Base-by-base conservation (phyloP, 92 coral and sea anemone genomes). In the Umimayanthus kanabou region DNA sequence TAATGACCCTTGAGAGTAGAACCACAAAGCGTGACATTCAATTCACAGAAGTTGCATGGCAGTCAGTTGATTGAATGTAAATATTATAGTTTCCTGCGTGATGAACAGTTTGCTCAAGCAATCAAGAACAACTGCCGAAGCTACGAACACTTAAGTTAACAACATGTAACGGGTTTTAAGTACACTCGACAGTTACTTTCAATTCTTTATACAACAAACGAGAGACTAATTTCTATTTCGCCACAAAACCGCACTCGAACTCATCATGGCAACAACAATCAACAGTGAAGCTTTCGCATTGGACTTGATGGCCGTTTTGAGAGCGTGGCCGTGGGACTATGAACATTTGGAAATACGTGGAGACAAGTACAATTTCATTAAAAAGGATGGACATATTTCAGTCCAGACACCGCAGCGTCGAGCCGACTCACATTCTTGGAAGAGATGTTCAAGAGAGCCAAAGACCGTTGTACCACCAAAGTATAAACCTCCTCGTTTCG, bases 261-360 rank as follows among this genome's bases (percentile, higher is more conserved):
- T 25, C 26, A n/a, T 9, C 39, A 82, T 14, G 58, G 10, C 49
- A 82, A 8, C 40, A 69, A 28, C 7, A 53, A 42, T 43, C 23
- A 69, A 69, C 57, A 82, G 58, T 39, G 39, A 82, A 66, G 65
- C 42, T 42, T 39, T 42, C 4, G 1, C n/a, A 58, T 18, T 7
- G 14, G 25, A 23, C 50, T 67, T 67, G 42, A 82, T 16, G 86
- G 82, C 82, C 26, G 82, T 47, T 6, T 58, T 69, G 26, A n/a
- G 15, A 2, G 37, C 39, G 10, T 82, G 77, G 77, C 86, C 76
- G 28, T 94, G 98, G 95, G 80, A 89, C 77, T 91, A 89, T 64
- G 74, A 85, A 66, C 93, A 91, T 78, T 83, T 94, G 69, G 98
- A 94, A 84, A 87, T 94, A 7, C 88, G 83, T 0, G 98, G 98